phyloP scores from a whole-genome alignment of 2,113 vertebrate species.

The Oophaga pumilio region DNA sequence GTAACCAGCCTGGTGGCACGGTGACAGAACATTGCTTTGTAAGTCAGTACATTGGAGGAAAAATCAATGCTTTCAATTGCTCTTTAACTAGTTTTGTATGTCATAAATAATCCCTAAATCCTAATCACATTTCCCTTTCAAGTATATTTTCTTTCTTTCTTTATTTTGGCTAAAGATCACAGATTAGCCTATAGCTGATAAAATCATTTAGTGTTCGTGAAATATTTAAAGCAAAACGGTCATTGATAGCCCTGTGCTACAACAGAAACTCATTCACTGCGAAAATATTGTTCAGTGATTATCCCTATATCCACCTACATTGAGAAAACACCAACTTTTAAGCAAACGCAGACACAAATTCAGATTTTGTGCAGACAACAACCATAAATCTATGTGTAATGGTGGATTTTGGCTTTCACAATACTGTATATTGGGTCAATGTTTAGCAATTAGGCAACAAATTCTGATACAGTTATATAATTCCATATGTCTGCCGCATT shows the following conservation, averaged over 20 bases:
- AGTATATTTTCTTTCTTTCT: constrained; percentile 35
- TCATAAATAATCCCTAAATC: constrained; percentile 35
- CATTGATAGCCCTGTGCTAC: neutral
- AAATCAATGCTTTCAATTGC: constrained; percentile 16
- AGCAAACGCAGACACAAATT: neutral
- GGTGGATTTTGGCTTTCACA: no score
- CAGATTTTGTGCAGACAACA: no score
- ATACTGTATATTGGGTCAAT: no score
- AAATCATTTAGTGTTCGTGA: constrained; percentile 1
- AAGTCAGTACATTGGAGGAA: constrained; percentile 7
- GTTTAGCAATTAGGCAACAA: no score
- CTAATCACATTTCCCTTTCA: constrained; percentile 35
- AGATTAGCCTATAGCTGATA: neutral
- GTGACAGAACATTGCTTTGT: constrained; percentile 45
- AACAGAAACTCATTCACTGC: no score
- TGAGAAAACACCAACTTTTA: neutral
- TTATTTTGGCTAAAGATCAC: constrained; percentile 52
- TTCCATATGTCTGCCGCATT: no score
- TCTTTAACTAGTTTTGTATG: constrained; percentile 37
- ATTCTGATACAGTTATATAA: no score
- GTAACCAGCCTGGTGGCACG: constrained; percentile 44
- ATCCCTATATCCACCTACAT: neutral
- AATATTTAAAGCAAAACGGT: neutral
- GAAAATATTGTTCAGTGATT: neutral
- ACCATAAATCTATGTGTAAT: no score